phyloP scores from a whole-genome alignment of 2,888 invertebrate genomes.

The Cylindroiulus punctatus region DNA sequence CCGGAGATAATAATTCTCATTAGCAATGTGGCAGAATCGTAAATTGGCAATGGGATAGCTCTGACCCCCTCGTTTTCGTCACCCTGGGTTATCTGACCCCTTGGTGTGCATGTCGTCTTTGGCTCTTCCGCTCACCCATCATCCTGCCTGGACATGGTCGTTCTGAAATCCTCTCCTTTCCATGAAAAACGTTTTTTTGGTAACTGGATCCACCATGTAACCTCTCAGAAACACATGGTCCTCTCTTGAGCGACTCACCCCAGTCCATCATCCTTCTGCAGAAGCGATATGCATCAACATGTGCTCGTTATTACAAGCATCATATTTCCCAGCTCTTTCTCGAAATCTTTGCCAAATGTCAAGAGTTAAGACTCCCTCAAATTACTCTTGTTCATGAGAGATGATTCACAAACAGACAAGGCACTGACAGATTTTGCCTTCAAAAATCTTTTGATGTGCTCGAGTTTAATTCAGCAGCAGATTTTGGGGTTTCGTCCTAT shows the following conservation, averaged over 20 bases:
- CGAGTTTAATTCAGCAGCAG: background rate
- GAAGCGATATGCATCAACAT: background rate
- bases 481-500: background rate
- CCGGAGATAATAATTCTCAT: background rate
- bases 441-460: background rate
- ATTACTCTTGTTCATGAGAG: too few species aligned
- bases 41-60: background rate
- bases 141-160: background rate
- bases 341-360: background rate
- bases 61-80: slow-evolving; percentile 12
- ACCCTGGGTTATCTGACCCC: background rate
- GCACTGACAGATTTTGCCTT: background rate
- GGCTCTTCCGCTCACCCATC: background rate
- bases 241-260: background rate
- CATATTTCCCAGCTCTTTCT: background rate
- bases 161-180: background rate
- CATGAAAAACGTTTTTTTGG: background rate
- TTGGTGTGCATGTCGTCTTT: slow-evolving; percentile 11
- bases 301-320: background rate
- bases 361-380: too few species aligned
- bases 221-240: slow-evolving; percentile 16
- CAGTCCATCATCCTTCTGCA: background rate
- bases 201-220: background rate
- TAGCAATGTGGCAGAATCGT: background rate
- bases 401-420: too few species aligned